Conservation (phyloP, 2,797 vertebrate species). For the Leptoclinus maculatus region DNA sequence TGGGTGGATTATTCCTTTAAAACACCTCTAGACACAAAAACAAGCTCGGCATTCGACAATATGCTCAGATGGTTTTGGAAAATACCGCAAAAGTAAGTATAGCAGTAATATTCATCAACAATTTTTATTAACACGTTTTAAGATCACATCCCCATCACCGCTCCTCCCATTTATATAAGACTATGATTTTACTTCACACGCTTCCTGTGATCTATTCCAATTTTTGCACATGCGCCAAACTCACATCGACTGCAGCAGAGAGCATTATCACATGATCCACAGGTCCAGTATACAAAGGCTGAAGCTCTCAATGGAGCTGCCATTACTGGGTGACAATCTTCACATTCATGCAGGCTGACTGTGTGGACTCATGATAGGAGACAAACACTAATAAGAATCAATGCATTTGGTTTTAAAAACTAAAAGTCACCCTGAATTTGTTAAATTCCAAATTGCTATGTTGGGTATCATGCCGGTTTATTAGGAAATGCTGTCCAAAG, state of each 20-base stretch:
- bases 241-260: constrained; percentile 20
- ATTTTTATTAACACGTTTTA: constrained; percentile 43
- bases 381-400: constrained; percentile 6
- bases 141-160: constrained; percentile 24
- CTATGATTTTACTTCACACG: constrained; percentile 29
- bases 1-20: constrained; percentile 52
- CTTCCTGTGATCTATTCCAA: neutral
- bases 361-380: neutral
- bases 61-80: constrained; percentile 33
- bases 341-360: constrained; percentile 38
- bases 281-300: constrained; percentile 23
- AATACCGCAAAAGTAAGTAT: constrained; percentile 36
- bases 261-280: constrained; percentile 18
- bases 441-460: constrained; percentile 10
- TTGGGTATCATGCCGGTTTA: constrained; percentile 30
- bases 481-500: constrained; percentile 50
- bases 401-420: constrained; percentile 14
- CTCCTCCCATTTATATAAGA: constrained; percentile 25
- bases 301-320: constrained; percentile 40
- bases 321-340: constrained; percentile 8
- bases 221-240: constrained; percentile 11
- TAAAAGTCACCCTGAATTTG: constrained; percentile 19
- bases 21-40: constrained; percentile 31
- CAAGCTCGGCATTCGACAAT: constrained; percentile 2
- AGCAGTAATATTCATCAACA: constrained; percentile 48